A percentile compares a stretch with the other conserved stretches of the same genome.
Evolutionary conservation across 1,140 invertebrate species (phyloP).

Genomic region (Cyrtorhinus lividipennis): DNA sequence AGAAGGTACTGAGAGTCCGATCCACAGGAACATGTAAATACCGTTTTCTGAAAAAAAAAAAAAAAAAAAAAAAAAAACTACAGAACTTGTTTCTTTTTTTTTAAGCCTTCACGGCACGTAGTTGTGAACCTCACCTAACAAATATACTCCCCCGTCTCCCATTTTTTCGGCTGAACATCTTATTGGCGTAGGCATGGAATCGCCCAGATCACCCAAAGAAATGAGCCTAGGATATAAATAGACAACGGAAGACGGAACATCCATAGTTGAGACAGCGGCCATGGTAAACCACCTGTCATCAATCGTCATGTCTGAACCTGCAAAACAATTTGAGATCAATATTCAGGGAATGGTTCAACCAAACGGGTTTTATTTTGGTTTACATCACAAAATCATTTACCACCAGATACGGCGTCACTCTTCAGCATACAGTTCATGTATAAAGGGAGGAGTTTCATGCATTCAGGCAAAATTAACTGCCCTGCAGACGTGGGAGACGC

Average conservation of each 20-base stretch:
- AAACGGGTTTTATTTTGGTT: too few relatives aligned
- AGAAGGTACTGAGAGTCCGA: conserved; percentile 59
- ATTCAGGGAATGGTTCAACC: too few relatives aligned
- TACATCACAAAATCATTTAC: too few relatives aligned
- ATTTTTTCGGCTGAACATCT: conserved; percentile 81
- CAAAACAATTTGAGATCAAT: too few relatives aligned
- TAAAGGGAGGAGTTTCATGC: conserved; percentile 90
- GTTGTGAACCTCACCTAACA: conserved; percentile 53
- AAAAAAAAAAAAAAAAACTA: not conserved
- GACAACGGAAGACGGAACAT: conserved; percentile 59
- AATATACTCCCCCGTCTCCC: conserved; percentile 69
- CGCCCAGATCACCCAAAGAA: conserved; percentile 49
- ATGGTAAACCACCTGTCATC: conserved; percentile 86
- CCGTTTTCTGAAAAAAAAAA: conserved; percentile 76
- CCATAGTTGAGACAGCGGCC: conserved; percentile 68
- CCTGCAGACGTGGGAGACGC: conserved; percentile 79
- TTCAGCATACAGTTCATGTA: conserved; percentile 88
- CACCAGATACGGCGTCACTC: conserved; percentile 81
- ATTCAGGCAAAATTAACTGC: conserved; percentile 94
- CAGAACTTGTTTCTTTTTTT: not conserved
- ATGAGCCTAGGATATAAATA: conserved; percentile 85
- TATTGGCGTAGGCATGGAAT: conserved; percentile 41
- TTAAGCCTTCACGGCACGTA: too few relatives aligned
- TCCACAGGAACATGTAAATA: conserved; percentile 88
- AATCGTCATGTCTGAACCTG: conserved; percentile 63